Evolutionary conservation across 23 tunicate genomes (phyloP).

Genomic region (Styela clava): DNA sequence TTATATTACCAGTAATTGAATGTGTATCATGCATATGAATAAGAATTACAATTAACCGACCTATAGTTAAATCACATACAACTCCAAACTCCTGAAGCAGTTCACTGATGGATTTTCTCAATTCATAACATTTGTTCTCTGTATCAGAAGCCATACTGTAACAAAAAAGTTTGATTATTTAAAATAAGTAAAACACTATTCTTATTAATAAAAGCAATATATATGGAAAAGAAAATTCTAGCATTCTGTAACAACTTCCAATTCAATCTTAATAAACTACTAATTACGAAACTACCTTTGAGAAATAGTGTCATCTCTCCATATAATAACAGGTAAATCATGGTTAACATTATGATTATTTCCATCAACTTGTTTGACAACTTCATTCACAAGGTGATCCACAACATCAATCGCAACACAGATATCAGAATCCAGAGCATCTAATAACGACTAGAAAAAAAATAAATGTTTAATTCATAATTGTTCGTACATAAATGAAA

Average conservation of each 20-base stretch:
- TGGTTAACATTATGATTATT: not conserved
- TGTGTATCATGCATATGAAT: too few relatives aligned
- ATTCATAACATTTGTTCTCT: constrained; percentile 2
- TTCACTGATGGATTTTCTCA: constrained; percentile 1
- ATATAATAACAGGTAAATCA: not conserved
- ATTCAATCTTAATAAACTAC: too few relatives aligned
- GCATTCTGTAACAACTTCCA: too few relatives aligned
- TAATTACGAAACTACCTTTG: too few relatives aligned
- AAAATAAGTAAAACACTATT: too few relatives aligned
- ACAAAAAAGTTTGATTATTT: not conserved
- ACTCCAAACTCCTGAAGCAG: not conserved
- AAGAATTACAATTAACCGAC: too few relatives aligned
- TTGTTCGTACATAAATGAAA: too few relatives aligned
- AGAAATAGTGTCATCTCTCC: not conserved
- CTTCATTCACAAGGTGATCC: not conserved
- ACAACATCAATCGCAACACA: constrained; percentile 14
- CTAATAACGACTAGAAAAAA: not conserved
- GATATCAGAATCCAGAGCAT: not conserved
- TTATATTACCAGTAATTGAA: too few relatives aligned
- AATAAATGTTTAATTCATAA: too few relatives aligned
- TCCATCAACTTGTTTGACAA: not conserved
- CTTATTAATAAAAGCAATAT: too few relatives aligned
- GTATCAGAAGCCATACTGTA: not conserved
- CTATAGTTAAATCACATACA: not conserved
- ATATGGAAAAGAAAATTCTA: too few relatives aligned